Evolutionary conservation across 2,113 vertebrate genomes (phyloP), one percentile per base, ranked within the genome.

Genomic region (Thamnaconus septentrionalis): DNA sequence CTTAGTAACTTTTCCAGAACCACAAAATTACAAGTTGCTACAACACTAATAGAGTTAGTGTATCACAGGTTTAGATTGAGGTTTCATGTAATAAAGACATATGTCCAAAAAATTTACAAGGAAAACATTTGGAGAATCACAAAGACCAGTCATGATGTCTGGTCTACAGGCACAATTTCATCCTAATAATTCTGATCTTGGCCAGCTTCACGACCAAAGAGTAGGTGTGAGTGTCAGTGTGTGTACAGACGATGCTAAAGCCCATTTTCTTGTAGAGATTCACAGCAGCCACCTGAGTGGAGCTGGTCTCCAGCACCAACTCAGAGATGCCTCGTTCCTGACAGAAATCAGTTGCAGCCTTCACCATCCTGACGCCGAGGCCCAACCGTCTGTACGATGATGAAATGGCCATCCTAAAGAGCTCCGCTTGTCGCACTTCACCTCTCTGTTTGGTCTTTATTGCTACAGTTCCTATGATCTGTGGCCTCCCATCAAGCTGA

Each of bases 371-470:
- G 0, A 3, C 10, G 12, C 88, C 91, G 4, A 92, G 66, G n/a
- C 90, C 90, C 9, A 45, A 31, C 2, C 86, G 78, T 41, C 91
- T 87, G 56, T 62, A 85, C n/a, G 31, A n/a, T 0, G 82, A 64
- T 1, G 11, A 88, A 52, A 92, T 79, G 3, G 73, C 80, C 88
- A 92, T 90, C n/a, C 88, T 66, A 59, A 84, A 78, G 31, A 91
- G 31, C 65, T 89, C 86, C 3, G 86, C 89, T 1, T 70, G 58
- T 43, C 41, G 76, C 53, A 85, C 64, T 18, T 61, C 53, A 2
- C 60, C 69, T 1, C 31, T 82, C 44, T 76, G 56, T 66, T 75
- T 82, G n/a, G 47, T 69, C 51, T 73, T 41, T 8, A 91, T 75
- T 40, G 88, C 90, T 72, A 88, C 89, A 57, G 75, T 89, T 8